Percentiles rank a stretch among this genome's conserved stretches.
Conservation (phyloP, 2,888 invertebrate genomes). For the Liopterus haemorrhoidalis region DNA sequence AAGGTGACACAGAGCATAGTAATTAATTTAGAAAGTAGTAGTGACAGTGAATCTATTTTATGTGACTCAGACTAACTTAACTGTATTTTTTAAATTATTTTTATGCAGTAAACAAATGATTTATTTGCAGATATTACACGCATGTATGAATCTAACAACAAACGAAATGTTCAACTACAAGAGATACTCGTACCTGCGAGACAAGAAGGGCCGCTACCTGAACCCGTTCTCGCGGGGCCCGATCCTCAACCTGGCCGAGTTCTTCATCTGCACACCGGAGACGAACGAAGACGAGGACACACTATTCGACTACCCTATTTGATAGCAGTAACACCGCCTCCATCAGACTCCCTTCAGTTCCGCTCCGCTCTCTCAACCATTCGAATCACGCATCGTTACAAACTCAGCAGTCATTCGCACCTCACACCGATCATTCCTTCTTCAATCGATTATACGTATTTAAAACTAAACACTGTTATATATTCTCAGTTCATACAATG, state of each 20-base stretch:
- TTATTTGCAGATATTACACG: slow-evolving; percentile 73
- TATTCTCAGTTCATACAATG: no score
- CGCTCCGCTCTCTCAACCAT: no score
- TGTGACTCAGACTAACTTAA: background rate
- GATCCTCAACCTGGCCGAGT: slow-evolving; percentile 79
- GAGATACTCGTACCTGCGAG: slow-evolving; percentile 81
- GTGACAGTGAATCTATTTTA: background rate
- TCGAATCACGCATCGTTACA: no score
- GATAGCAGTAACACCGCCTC: slow-evolving; percentile 35
- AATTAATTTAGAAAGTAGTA: background rate
- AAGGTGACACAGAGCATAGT: no score
- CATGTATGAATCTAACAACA: slow-evolving; percentile 88
- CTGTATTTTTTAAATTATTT: background rate
- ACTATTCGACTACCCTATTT: slow-evolving; percentile 58
- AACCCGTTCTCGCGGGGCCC: slow-evolving; percentile 91
- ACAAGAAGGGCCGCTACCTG: slow-evolving; percentile 80
- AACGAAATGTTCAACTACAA: slow-evolving; percentile 95
- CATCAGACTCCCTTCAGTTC: no score
- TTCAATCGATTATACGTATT: no score
- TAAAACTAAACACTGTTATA: no score
- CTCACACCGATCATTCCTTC: no score
- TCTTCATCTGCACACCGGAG: slow-evolving; percentile 80
- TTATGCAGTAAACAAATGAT: background rate
- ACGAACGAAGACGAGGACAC: slow-evolving; percentile 70
- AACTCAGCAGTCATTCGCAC: no score